Conservation (phyloP, 2,888 invertebrate genomes). For the Pimpla rufipes region DNA sequence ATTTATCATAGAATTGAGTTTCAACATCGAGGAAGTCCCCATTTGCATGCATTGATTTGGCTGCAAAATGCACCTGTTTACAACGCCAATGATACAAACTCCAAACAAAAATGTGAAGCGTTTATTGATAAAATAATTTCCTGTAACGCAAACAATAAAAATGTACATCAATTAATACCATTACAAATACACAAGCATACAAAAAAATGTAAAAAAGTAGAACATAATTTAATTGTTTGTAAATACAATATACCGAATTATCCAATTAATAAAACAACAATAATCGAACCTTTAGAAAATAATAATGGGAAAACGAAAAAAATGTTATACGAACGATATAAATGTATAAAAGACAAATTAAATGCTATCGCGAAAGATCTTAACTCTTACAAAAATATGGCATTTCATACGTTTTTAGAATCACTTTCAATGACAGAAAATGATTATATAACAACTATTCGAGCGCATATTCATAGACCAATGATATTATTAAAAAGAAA, state of each 20-base stretch:
- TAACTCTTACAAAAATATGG: conserved; percentile 39
- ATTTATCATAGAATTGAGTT: conserved; percentile 65
- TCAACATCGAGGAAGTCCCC: conserved; percentile 65
- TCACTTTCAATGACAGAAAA: conserved; percentile 28
- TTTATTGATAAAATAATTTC: conserved; percentile 59
- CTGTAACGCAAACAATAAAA: conserved; percentile 54
- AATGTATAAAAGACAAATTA: conserved; percentile 24
- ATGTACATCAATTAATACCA: conserved; percentile 40
- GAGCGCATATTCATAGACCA: conserved; percentile 42
- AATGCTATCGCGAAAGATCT: conserved; percentile 23
- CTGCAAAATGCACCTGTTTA: conserved; percentile 62
- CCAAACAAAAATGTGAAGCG: conserved; percentile 24
- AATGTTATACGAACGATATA: conserved; percentile 11
- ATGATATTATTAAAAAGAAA: conserved; percentile 58
- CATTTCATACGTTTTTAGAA: conserved; percentile 39
- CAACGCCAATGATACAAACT: conserved; percentile 41
- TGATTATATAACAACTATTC: conserved; percentile 56
- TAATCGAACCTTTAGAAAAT: conserved; percentile 47
- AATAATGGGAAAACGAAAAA: conserved; percentile 7
- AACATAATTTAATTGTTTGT: conserved; percentile 41
- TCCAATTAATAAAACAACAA: conserved; percentile 49
- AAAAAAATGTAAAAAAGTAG: conserved; percentile 59
- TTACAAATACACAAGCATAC: conserved; percentile 54
- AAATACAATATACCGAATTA: conserved; percentile 57
- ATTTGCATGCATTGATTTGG: conserved; percentile 63